A percentile compares a stretch with the other conserved stretches of the same genome.
Evolutionary conservation across 2,888 invertebrate species (phyloP).

Genomic region (Lasioglossum leucozonium): DNA sequence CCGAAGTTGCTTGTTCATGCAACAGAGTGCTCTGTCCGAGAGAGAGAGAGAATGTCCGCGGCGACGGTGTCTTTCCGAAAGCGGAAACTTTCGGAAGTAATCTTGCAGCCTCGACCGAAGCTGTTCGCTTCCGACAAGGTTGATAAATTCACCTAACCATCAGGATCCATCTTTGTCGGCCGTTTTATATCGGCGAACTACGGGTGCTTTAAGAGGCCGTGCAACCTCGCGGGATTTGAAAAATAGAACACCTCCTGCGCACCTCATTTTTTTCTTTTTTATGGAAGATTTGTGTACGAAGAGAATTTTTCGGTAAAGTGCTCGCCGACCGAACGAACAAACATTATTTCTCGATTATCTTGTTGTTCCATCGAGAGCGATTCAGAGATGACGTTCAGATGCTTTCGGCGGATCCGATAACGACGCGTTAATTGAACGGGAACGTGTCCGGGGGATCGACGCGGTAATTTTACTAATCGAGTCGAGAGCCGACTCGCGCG

Average conservation of each 20-base stretch:
- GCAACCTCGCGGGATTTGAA: slow-evolving; percentile 18
- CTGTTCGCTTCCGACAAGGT: background rate
- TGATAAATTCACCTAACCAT: background rate
- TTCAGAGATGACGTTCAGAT: slow-evolving; percentile 24
- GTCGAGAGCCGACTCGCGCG: background rate
- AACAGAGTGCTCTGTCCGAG: background rate
- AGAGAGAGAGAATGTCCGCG: background rate
- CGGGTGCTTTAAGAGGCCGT: background rate
- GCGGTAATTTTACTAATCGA: slow-evolving; percentile 40
- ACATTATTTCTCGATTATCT: slow-evolving; percentile 30
- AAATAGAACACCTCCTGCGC: background rate
- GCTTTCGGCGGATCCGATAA: slow-evolving; percentile 29
- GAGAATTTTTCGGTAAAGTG: background rate
- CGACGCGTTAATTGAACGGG: slow-evolving; percentile 44
- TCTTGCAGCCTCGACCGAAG: background rate
- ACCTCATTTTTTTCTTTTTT: background rate
- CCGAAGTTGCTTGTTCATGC: background rate
- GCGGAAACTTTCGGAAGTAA: background rate
- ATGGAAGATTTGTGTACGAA: background rate
- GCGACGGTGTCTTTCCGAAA: background rate
- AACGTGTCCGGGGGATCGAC: background rate
- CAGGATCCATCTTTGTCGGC: background rate
- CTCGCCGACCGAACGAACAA: background rate
- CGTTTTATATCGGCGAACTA: slow-evolving; percentile 26
- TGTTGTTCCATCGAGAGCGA: background rate